Evolutionary conservation across 2,888 invertebrate species (phyloP), one percentile per base, ranked within the genome.

Genomic region (Mylabris sibirica): DNA sequence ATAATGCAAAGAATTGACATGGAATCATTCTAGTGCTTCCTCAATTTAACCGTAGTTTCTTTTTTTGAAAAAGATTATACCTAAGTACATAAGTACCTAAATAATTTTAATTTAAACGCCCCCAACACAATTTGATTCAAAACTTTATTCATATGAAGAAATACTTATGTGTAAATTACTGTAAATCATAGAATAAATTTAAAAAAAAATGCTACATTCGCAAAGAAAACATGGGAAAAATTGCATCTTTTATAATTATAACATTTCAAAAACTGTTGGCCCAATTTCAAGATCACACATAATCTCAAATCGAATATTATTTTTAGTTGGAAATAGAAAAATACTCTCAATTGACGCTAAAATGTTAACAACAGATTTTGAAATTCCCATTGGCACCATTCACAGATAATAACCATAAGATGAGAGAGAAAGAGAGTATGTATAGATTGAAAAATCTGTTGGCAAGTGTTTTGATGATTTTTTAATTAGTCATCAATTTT

Each of bases 401-500:
- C n/a, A 41, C 34, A 1, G 53, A n/a, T n/a, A n/a, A n/a, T n/a
- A n/a, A n/a, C n/a, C n/a, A n/a, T n/a, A n/a, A n/a, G n/a, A n/a
- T n/a, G n/a, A n/a, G n/a, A n/a, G n/a, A n/a, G n/a, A n/a, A n/a
- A n/a, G n/a, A n/a, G n/a, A n/a, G n/a, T n/a, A n/a, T n/a, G n/a
- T n/a, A 20, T 8, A 49, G n/a, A 22, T 24, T 8, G 49, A 63
- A 53, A 66, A 59, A 63, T 44, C 17, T 30, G 14, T 44, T 68
- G 68, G 64, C 68, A 67, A 59, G 17, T n/a, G 63, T 24, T 65
- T 65, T 68, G 68, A 65, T 69, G 63, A 63, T 24, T 69, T 65
- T 69, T 69, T 65, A 65, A 65, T 69, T 65, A 65, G 63, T 65
- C 65, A 65, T 69, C 65, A 59, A 66, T 69, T 57, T 26, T 24